Base-by-base conservation (phyloP, 2,113 vertebrate genomes). In the Cochlearius cochlearius region DNA sequence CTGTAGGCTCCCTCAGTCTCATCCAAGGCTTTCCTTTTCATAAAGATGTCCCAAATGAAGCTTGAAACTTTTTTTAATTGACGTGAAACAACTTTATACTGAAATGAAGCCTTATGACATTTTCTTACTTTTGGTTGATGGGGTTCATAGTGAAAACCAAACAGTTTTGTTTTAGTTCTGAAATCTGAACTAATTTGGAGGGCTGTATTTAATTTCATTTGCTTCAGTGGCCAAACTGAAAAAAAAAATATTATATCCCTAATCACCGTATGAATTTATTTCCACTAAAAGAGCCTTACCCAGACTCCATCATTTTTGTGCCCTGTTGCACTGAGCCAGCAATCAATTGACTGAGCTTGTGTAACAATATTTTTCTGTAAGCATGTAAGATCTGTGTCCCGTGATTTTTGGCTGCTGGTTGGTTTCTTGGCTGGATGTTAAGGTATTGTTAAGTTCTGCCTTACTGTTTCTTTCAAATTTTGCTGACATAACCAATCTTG, bases 401-500 rank as follows among this genome's bases (percentile, higher is more conserved):
- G 6, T 63, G 77, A 76, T 73, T 92, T 91, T 87, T 85, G 83
- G 71, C 45, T 11, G 43, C 71, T 89, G 50, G 9, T 56, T 74
- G n/a, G 21, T 86, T 85, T 89, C 80, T 86, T 96, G 91, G 81
- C 84, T 78, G 59, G 50, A 73, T 64, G 64, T 19, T 94, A 66
- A 88, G 66, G 53, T 79, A 89, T 90, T 81, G 86, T 84, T 89
- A 73, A 83, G 34, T 69, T 76, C 88, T 86, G 77, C 58, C 41
- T 82, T 69, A 66, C 62, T 62, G 22, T 67, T 95, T 76, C 85
- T 96, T 94, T 91, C 73, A 63, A 50, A 77, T 86, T 94, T 86
- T 93, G 88, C 94, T 96, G 96, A 93, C 86, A 67, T 77, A 88
- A 80, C 88, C 41, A 66, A 58, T 59, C 20, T 32, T 67, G 47